Evolutionary conservation across 2,797 vertebrate species (phyloP).

Genomic region (Acestrorhynchus altus): DNA sequence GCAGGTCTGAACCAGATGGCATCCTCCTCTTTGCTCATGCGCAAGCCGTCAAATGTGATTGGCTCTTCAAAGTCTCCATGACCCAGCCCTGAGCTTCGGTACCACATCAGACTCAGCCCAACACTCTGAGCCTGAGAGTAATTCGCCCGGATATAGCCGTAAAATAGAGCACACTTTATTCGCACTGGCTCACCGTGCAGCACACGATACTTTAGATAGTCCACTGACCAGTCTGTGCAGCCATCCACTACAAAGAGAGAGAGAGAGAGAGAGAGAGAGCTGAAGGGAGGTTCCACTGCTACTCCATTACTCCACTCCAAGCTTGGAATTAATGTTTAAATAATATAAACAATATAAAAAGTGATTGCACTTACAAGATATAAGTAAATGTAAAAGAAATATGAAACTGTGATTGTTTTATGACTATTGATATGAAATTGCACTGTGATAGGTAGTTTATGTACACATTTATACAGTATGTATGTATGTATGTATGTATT

Average conservation of each 20-base stretch:
- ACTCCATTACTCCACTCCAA: too few species aligned
- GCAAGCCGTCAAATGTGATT: slow-evolving; percentile 94
- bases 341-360: too few species aligned
- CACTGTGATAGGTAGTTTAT: too few species aligned
- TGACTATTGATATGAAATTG: too few species aligned
- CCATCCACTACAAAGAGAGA: slow-evolving; percentile 84
- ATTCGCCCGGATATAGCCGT: slow-evolving; percentile 98
- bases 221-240: slow-evolving; percentile 98
- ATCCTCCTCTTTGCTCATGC: slow-evolving; percentile 99
- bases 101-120: slow-evolving; percentile 99
- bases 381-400: too few species aligned
- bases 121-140: slow-evolving; percentile 96
- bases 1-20: slow-evolving; percentile 98
- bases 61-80: slow-evolving; percentile 96
- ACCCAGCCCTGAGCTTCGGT: slow-evolving; percentile 91
- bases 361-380: too few species aligned
- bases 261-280: background rate
- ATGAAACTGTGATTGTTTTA: too few species aligned
- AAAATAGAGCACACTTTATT: slow-evolving; percentile 98
- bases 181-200: slow-evolving; percentile 95
- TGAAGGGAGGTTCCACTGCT: too few species aligned
- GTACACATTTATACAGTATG: too few species aligned
- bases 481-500: too few species aligned
- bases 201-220: slow-evolving; percentile 97
- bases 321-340: too few species aligned